Evolutionary conservation across 2,113 vertebrate genomes (phyloP).

Genomic region (Buteo buteo): DNA sequence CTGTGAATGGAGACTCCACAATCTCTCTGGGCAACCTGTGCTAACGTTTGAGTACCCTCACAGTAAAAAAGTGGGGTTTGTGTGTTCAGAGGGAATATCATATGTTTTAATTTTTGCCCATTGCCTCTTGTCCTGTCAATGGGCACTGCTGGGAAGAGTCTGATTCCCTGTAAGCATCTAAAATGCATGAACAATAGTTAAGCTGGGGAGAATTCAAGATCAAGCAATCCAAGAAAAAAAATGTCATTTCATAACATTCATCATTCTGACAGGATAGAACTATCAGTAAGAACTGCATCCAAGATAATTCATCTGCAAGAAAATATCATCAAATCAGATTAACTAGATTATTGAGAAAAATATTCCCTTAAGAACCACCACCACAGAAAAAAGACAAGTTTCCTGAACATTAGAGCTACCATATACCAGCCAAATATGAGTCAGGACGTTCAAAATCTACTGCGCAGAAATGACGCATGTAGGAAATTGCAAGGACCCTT

Average conservation of each 20-base stretch:
- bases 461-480: rapidly evolving
- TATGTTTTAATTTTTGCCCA: not conserved
- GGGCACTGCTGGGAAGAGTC: not conserved
- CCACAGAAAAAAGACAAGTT: not conserved
- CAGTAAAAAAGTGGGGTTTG: not conserved
- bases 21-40: not conserved
- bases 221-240: not conserved
- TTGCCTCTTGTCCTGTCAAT: not conserved
- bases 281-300: not conserved
- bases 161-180: not conserved
- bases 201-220: not conserved
- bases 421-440: not conserved
- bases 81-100: not conserved
- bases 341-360: not conserved
- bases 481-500: not conserved
- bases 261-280: not conserved
- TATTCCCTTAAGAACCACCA: not conserved
- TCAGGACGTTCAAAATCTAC: not conserved
- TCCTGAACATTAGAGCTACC: not conserved
- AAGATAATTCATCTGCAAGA: not conserved
- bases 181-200: not conserved
- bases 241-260: not conserved
- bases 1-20: not conserved
- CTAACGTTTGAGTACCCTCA: not conserved
- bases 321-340: not conserved